Evolutionary conservation across 1,140 invertebrate genomes (phyloP), one percentile per base, ranked within the genome.

Genomic region (Uloborus diversus): DNA sequence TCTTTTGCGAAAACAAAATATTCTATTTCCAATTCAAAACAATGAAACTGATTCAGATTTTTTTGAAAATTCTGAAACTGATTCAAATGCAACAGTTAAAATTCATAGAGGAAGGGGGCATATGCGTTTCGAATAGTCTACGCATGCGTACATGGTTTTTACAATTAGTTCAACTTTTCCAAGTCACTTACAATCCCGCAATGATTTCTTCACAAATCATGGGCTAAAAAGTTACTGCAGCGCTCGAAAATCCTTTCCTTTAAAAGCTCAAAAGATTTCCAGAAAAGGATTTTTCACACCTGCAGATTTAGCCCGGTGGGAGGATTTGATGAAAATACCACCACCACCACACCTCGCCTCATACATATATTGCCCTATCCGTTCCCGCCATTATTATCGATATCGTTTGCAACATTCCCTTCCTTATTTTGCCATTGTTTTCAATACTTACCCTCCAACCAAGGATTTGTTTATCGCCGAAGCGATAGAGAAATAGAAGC

Each of bases 261-360:
- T 25, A 47, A 78, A 65, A 51, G 49, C 37, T 61, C 56, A 75
- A 75, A 30, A 53, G 71, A 64, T 64, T 75, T 75, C 49, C n/a
- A 4, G 27, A 27, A 27, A n/a, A 25, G 62, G 73, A 78, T 78
- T 78, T 75, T 35, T 49, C 27, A 13, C 9, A 20, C 14, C 11
- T 17, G 59, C 17, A 62, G 49, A 59, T 75, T 75, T 64, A 27
- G 57, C 28, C 32, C 33, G 11, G n/a, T 17, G 42, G 5, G 42
- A 27, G 71, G 59, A 75, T 75, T 75, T 75, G 37, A 75, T 78
- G 32, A 66, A 75, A 78, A 78, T 57, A 66, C 61, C 73, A n/a
- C 42, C 27, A 33, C 59, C 4, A 9, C 30, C 20, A 62, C 35
- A 23, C 37, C 27, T 42, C 47, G 27, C 73, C 42, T 33, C 33